phyloP scores from a whole-genome alignment of 2,888 invertebrate species.

The Elegia similella region DNA sequence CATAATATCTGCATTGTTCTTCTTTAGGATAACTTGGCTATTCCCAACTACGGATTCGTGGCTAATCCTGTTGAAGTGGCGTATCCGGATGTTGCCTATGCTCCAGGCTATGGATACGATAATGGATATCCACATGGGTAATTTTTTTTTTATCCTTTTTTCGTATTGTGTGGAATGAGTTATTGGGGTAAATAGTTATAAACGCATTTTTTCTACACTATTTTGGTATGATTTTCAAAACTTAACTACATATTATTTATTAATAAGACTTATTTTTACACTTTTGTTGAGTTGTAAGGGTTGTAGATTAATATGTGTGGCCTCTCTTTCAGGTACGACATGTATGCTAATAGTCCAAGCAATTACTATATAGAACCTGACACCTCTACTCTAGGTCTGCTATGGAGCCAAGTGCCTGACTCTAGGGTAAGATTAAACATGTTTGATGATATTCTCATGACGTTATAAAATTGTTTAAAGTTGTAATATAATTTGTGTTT shows the following conservation, averaged over 20 bases:
- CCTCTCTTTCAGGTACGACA: conserved; percentile 58
- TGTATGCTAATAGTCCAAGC: conserved; percentile 47
- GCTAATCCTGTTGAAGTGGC: conserved; percentile 53
- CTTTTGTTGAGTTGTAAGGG: too few relatives aligned
- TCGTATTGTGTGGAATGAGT: too few relatives aligned
- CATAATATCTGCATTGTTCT: too few relatives aligned
- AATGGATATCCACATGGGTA: conserved; percentile 54
- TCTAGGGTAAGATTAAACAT: conserved; percentile 50
- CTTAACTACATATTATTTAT: too few relatives aligned
- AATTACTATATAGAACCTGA: conserved; percentile 63
- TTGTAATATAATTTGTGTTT: background rate
- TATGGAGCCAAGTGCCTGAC: conserved; percentile 73
- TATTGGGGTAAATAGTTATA: too few relatives aligned
- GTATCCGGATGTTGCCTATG: conserved; percentile 69
- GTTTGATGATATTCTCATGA: background rate
- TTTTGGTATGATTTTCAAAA: too few relatives aligned
- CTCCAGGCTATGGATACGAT: conserved; percentile 66
- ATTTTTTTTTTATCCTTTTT: conserved; percentile 22
- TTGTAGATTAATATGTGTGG: background rate
- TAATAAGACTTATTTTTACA: too few relatives aligned
- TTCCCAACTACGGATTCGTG: conserved; percentile 51
- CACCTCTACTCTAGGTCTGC: conserved; percentile 53
- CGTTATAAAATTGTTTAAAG: background rate
- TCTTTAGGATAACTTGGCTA: conserved; percentile 55
- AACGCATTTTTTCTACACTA: too few relatives aligned